Conservation (phyloP, 2,113 vertebrate species). For the Catharus bicknelli region DNA sequence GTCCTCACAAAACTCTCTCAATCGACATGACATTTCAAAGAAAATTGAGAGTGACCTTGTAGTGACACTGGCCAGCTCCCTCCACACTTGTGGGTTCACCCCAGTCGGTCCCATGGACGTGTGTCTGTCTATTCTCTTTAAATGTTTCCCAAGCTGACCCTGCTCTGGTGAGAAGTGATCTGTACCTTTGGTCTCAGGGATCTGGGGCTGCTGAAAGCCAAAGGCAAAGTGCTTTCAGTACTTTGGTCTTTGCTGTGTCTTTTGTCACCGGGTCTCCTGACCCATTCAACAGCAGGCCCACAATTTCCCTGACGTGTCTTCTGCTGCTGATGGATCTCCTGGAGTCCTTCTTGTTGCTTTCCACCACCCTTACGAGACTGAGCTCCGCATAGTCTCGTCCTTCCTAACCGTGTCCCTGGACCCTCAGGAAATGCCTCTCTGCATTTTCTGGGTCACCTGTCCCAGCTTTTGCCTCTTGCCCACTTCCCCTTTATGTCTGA, state of each 20-base stretch:
- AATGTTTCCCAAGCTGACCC: neutral
- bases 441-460: neutral
- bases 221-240: neutral
- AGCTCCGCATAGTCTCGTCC: neutral
- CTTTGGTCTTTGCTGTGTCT: neutral
- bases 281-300: neutral
- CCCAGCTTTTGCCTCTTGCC: neutral
- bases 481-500: neutral
- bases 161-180: neutral
- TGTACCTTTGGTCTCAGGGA: neutral
- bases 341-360: neutral
- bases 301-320: neutral
- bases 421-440: neutral
- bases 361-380: neutral
- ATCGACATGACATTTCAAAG: neutral
- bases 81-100: neutral
- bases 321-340: neutral
- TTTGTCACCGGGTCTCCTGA: neutral
- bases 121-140: neutral
- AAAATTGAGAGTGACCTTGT: fast-evolving
- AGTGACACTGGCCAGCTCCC: neutral
- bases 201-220: neutral
- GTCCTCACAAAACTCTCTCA: neutral
- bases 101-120: neutral
- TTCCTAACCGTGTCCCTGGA: neutral